Evolutionary conservation across 2,113 vertebrate species (phyloP).

Genomic region (Amphilophus citrinellus): DNA sequence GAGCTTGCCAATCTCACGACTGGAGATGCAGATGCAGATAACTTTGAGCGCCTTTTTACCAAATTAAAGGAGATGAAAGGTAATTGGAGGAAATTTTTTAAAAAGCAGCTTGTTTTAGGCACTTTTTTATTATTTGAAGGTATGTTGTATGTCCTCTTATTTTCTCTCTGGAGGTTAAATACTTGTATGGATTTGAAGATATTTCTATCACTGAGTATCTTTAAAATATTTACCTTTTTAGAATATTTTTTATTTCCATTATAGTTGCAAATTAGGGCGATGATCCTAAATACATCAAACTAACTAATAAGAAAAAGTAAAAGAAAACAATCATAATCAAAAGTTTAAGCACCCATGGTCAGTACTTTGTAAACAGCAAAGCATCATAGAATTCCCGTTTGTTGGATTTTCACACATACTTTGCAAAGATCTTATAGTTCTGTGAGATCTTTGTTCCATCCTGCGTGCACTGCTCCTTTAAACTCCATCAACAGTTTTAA

Average conservation of each 20-base stretch:
- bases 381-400: neutral
- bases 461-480: neutral
- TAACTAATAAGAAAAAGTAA: neutral
- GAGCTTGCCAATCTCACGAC: conserved; percentile 96
- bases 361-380: neutral
- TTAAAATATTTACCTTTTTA: neutral
- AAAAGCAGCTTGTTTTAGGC: neutral
- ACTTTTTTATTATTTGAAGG: neutral
- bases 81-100: conserved; percentile 57
- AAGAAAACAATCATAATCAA: neutral
- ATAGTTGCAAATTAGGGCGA: neutral
- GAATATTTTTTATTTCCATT: neutral
- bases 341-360: neutral
- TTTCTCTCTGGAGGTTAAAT: neutral
- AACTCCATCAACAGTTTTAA: neutral
- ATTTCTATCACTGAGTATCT: neutral
- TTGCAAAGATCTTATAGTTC: neutral
- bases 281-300: neutral
- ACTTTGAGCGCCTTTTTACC: conserved; percentile 94
- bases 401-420: neutral
- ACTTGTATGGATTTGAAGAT: neutral
- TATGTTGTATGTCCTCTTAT: neutral
- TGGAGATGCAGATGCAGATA: conserved; percentile 91
- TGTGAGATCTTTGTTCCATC: neutral
- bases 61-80: conserved; percentile 99